Evolutionary conservation across 2,888 invertebrate genomes (phyloP), one percentile per base, ranked within the genome.

Genomic region (Euphydryas editha): DNA sequence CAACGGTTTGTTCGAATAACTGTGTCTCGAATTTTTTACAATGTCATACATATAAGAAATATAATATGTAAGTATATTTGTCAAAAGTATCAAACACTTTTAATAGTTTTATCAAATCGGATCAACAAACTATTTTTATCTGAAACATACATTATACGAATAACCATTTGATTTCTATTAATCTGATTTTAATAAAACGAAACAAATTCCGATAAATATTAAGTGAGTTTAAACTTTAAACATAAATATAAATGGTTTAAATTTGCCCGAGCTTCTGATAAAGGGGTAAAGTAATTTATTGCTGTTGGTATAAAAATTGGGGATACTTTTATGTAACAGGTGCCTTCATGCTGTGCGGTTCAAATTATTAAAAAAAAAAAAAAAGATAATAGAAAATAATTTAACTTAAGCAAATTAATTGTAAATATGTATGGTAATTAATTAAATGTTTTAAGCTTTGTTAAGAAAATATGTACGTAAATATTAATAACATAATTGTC

Each of bases 311-410:
- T 61, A 63, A 65, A 18, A 58, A 57, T 30, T 65, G 70, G 68
- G 71, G 63, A 56, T 61, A 49, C 59, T 54, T 58, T 65, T 62
- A 63, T 67, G 68, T 68, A 72, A 73, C 75, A 75, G 75, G 75
- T 75, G 75, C 67, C 64, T 65, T 57, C 59, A 69, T 63, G 65
- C 67, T 58, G 65, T 69, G 69, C 65, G 63, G 64, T 62, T 63
- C 65, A 49, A 61, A 57, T 68, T 68, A 62, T 65, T 59, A 55
- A 39, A 56, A 51, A 24, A 51, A 24, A 24, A 51, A 30, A 51
- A 36, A 24, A 54, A 30, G 30, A 30, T 30, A 30, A 30, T 30
- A 30, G 30, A 30, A 30, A 30, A 30, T 30, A 30, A 30, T 7
- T 5, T 2, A 30, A 30, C 30, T 30, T 30, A 5, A 30, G 30